phyloP scores from a whole-genome alignment of 2,888 invertebrate species.

The Dusona sp. region DNA sequence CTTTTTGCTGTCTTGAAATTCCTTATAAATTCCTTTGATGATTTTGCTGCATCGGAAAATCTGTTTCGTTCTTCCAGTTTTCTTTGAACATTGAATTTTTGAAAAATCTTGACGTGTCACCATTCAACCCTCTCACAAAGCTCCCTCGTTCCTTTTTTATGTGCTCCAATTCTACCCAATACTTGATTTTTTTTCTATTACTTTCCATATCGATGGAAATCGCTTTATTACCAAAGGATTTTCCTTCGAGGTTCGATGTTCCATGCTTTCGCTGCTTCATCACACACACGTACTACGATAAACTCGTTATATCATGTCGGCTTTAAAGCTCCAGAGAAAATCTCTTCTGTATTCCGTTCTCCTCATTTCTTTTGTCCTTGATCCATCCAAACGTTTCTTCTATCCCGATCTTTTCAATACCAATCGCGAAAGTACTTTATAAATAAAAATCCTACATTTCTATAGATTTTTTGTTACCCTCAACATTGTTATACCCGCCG shows the following conservation, averaged over 20 bases:
- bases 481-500: no score
- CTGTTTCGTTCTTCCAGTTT: not conserved
- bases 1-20: not conserved
- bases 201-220: constrained; percentile 44
- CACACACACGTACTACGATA: constrained; percentile 13
- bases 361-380: constrained; percentile 5
- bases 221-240: constrained; percentile 48
- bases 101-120: not conserved
- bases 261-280: constrained; percentile 25
- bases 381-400: constrained; percentile 4
- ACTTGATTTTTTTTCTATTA: constrained; percentile 13
- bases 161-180: constrained; percentile 1
- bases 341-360: not conserved
- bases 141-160: not conserved
- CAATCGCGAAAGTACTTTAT: constrained; percentile 44
- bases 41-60: not conserved
- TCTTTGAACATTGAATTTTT: constrained; percentile 3
- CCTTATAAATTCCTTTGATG: not conserved
- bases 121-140: not conserved
- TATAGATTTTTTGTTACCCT: not conserved
- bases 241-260: constrained; percentile 27
- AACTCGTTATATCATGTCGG: constrained; percentile 38
- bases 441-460: constrained; percentile 35
- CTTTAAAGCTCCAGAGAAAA: constrained; percentile 32
- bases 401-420: constrained; percentile 23